Evolutionary conservation across 2,797 vertebrate species (phyloP).

Genomic region (Sternarchorhynchus goeldii): DNA sequence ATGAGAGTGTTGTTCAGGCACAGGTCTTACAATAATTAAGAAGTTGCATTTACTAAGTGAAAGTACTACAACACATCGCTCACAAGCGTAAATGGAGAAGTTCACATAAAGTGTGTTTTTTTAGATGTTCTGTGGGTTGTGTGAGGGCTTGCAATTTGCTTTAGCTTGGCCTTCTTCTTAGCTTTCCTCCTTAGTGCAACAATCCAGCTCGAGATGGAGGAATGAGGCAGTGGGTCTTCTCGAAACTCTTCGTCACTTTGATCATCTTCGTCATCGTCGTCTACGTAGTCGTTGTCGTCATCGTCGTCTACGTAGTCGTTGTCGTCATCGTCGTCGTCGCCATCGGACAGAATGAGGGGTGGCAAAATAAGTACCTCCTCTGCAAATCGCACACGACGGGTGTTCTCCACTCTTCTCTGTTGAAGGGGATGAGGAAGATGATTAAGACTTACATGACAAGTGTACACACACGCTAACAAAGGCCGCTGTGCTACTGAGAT

Average conservation of each 20-base stretch:
- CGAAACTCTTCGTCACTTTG: slow-evolving; percentile 37
- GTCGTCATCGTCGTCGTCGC: slow-evolving; percentile 13
- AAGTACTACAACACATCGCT: no score
- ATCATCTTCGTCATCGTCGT: slow-evolving; percentile 5
- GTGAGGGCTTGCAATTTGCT: background rate
- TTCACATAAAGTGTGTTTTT: background rate
- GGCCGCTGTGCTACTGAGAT: background rate
- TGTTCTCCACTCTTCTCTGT: slow-evolving; percentile 73
- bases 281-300: slow-evolving; percentile 15
- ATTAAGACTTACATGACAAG: background rate
- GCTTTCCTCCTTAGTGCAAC: slow-evolving; percentile 70
- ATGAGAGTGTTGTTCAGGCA: no score
- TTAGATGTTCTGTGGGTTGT: slow-evolving; percentile 11
- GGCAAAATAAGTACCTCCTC: slow-evolving; percentile 66
- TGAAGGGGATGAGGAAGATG: background rate
- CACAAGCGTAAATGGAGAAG: no score
- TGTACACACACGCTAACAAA: no score
- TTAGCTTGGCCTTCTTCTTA: slow-evolving; percentile 48
- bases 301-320: slow-evolving; percentile 5
- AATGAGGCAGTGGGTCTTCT: slow-evolving; percentile 51
- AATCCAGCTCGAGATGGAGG: slow-evolving; percentile 70
- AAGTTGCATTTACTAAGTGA: no score
- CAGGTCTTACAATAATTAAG: no score
- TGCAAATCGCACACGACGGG: slow-evolving; percentile 70
- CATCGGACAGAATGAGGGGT: slow-evolving; percentile 44